A percentile compares a stretch with the other conserved stretches of the same genome.
Evolutionary conservation across 2,888 invertebrate species (phyloP).

Genomic region (Protodeltote pygarga): DNA sequence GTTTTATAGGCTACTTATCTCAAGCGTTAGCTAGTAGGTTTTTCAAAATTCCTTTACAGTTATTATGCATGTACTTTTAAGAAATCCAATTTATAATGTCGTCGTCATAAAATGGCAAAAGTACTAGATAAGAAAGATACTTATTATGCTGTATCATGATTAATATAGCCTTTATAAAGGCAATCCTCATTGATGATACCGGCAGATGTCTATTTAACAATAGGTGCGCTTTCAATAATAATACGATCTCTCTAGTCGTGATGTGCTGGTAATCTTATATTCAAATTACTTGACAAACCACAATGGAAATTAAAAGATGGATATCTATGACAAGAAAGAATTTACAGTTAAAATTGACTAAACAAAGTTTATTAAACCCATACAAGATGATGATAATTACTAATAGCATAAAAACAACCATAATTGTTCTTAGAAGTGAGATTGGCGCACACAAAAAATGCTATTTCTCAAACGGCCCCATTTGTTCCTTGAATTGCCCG

Average conservation of each 20-base stretch:
- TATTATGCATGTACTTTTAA: too few species aligned
- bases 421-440: slow-evolving; percentile 61
- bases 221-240: slow-evolving; percentile 61
- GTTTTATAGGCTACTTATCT: slow-evolving; percentile 12
- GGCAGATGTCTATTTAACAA: slow-evolving; percentile 72
- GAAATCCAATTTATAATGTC: neutral
- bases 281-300: slow-evolving; percentile 21
- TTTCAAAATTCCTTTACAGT: too few species aligned
- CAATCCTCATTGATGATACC: slow-evolving; percentile 59
- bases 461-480: slow-evolving; percentile 63
- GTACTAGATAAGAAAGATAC: slow-evolving; percentile 31
- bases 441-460: slow-evolving; percentile 68
- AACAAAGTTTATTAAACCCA: slow-evolving; percentile 4
- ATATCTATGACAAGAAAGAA: slow-evolving; percentile 15
- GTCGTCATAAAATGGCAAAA: slow-evolving; percentile 20
- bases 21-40: too few species aligned
- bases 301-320: slow-evolving; percentile 4
- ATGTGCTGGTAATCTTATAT: slow-evolving; percentile 37
- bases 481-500: slow-evolving; percentile 65
- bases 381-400: slow-evolving; percentile 21
- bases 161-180: slow-evolving; percentile 52
- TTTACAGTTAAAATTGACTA: slow-evolving; percentile 8
- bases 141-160: slow-evolving; percentile 52
- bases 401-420: slow-evolving; percentile 48
- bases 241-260: slow-evolving; percentile 41